phyloP scores from a whole-genome alignment of 2,113 vertebrate species.

The Bombycilla garrulus region DNA sequence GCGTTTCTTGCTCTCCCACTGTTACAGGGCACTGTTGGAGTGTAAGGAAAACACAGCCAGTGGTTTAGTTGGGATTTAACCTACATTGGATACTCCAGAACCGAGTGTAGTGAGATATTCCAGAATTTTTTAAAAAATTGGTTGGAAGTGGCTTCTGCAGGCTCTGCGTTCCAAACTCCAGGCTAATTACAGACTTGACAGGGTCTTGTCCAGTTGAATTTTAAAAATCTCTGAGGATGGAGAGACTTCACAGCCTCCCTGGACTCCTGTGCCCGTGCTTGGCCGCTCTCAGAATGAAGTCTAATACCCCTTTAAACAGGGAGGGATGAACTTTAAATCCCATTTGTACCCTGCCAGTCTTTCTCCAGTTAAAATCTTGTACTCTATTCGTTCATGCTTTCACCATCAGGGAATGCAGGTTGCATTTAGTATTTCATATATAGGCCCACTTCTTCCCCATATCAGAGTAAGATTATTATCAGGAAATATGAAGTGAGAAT shows the following conservation, averaged over 20 bases:
- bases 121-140: neutral
- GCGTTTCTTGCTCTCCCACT: neutral
- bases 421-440: neutral
- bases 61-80: neutral
- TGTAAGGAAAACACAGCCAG: neutral
- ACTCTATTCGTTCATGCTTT: neutral
- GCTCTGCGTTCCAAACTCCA: neutral
- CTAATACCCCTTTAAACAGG: neutral
- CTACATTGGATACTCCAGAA: neutral
- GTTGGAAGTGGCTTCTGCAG: neutral
- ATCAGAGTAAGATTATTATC: neutral
- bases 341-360: neutral
- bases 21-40: neutral
- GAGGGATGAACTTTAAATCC: neutral
- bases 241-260: neutral
- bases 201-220: neutral
- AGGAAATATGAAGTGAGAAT: neutral
- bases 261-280: neutral
- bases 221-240: neutral
- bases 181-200: neutral
- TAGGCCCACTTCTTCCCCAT: neutral
- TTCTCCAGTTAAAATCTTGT: neutral
- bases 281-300: neutral
- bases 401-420: neutral
- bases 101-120: neutral